A percentile compares a stretch with the other conserved stretches of the same genome.
Evolutionary conservation across 2,113 vertebrate species (phyloP).

Genomic region (Salvelinus sp.): DNA sequence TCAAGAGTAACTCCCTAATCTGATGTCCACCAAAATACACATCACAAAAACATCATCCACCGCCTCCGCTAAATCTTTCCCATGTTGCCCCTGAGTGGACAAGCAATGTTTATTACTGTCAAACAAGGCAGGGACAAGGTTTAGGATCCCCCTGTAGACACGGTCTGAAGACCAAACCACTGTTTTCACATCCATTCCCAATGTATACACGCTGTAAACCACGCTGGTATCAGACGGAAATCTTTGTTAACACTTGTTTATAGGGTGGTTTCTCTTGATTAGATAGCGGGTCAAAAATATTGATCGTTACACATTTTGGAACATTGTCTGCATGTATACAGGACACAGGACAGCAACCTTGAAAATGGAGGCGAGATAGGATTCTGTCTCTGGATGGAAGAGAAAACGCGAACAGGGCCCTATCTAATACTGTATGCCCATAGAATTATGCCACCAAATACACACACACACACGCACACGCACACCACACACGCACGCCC

Average conservation of each 20-base stretch:
- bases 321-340: constrained; percentile 53
- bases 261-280: constrained; percentile 54
- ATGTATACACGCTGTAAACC: constrained; percentile 73
- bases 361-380: constrained; percentile 44
- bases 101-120: constrained; percentile 73
- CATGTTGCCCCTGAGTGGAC: constrained; percentile 69
- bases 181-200: constrained; percentile 65
- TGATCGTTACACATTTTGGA: constrained; percentile 67
- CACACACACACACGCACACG: constrained; percentile 44
- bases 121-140: constrained; percentile 73
- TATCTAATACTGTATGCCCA: constrained; percentile 30
- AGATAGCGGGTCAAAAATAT: constrained; percentile 64
- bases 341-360: constrained; percentile 50
- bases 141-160: constrained; percentile 56
- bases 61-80: constrained; percentile 68
- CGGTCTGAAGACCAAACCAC: constrained; percentile 62
- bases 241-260: constrained; percentile 74
- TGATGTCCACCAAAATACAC: constrained; percentile 69
- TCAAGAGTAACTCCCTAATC: constrained; percentile 69
- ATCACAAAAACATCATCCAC: constrained; percentile 63
- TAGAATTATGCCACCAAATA: constrained; percentile 52
- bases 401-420: background rate
- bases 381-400: constrained; percentile 22
- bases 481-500: background rate
- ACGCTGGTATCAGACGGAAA: constrained; percentile 39